A percentile compares a stretch with the other conserved stretches of the same genome.
phyloP scores from a whole-genome alignment of 2,888 invertebrate species.

The Tolmerus cingulatus region DNA sequence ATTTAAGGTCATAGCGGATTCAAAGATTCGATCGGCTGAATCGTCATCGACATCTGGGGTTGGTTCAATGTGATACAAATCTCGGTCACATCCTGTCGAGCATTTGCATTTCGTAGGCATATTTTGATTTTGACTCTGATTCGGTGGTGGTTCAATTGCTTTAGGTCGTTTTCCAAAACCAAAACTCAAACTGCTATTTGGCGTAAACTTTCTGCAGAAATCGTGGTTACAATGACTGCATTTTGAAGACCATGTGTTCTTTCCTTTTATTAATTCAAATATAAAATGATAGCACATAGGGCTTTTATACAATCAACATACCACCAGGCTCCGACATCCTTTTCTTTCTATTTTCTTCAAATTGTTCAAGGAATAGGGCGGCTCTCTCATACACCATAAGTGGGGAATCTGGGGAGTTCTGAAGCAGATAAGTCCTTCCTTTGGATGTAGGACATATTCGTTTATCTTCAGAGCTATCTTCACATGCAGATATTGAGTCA shows the following conservation, averaged over 20 bases:
- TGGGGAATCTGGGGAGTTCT: background rate
- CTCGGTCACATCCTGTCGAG: background rate
- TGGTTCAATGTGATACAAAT: background rate
- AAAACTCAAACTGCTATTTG: background rate
- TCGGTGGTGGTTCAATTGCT: background rate
- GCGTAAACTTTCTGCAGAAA: background rate
- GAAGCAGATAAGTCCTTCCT: background rate
- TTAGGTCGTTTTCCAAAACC: background rate
- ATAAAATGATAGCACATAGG: background rate
- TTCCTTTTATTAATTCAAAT: background rate
- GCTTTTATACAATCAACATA: background rate
- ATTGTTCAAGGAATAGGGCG: conserved; percentile 43
- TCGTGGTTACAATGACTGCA: background rate
- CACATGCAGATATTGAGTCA: background rate
- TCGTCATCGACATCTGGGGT: background rate
- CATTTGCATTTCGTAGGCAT: background rate
- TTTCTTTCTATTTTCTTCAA: conserved; percentile 32
- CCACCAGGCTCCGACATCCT: background rate
- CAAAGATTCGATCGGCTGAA: background rate
- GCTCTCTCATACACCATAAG: conserved; percentile 47
- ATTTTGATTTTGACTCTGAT: no score
- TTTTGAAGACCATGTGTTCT: background rate
- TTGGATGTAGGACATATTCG: background rate
- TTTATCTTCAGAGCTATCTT: background rate
- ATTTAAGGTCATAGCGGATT: background rate